A percentile compares a stretch with the other conserved stretches of the same genome.
Evolutionary conservation across 2,888 invertebrate species (phyloP).

Genomic region (Pedicia rivosa): DNA sequence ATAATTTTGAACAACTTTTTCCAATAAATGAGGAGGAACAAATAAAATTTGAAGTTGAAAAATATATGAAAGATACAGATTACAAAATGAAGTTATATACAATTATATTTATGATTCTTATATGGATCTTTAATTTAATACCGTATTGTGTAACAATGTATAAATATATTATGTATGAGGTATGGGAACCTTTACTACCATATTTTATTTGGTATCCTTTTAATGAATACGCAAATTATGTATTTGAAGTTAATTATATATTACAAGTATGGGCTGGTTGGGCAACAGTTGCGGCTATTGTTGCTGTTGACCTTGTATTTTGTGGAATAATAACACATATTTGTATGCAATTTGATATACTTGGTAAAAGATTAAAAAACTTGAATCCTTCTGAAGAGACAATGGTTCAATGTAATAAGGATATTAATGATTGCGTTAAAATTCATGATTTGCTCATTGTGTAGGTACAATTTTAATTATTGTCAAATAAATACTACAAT

Average conservation of each 20-base stretch:
- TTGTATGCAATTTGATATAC: constrained; percentile 22
- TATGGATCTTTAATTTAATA: constrained; percentile 22
- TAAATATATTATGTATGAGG: constrained; percentile 7
- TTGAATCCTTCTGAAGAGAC: constrained; percentile 11
- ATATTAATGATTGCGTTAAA: background rate
- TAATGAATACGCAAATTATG: constrained; percentile 1
- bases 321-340: constrained; percentile 20
- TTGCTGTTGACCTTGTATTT: constrained; percentile 22
- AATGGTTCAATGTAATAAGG: background rate
- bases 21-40: constrained; percentile 16
- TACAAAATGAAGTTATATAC: constrained; percentile 16
- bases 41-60: too few species aligned
- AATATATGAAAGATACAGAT: background rate
- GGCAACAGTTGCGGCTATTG: constrained; percentile 18
- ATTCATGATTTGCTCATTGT: constrained; percentile 1
- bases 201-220: constrained; percentile 14
- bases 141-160: constrained; percentile 8
- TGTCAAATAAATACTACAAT: background rate
- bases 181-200: constrained; percentile 7
- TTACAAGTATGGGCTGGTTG: constrained; percentile 15
- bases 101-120: constrained; percentile 17
- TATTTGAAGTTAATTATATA: constrained; percentile 6
- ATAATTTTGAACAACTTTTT: constrained; percentile 16
- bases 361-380: background rate
- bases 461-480: background rate